Conservation (phyloP, 1,140 invertebrate genomes). For the Solen grandis region DNA sequence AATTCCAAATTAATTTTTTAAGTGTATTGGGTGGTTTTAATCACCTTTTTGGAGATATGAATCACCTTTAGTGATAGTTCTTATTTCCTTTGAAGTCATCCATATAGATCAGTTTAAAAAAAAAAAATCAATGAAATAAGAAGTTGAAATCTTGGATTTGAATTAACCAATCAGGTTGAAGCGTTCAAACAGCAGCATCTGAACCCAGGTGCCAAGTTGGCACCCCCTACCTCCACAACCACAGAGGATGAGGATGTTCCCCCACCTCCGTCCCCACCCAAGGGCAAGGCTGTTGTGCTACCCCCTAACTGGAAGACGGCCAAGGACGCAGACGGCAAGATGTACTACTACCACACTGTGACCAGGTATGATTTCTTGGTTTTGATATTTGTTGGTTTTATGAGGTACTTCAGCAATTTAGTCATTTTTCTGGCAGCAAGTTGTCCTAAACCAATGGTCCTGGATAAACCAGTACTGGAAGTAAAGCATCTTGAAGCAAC, state of each 20-base stretch:
- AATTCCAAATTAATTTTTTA: too few species aligned
- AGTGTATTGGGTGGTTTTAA: too few species aligned
- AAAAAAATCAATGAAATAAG: too few species aligned
- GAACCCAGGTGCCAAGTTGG: constrained; percentile 51
- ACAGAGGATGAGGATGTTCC: constrained; percentile 71
- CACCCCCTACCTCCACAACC: constrained; percentile 22
- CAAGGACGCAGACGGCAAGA: constrained; percentile 89
- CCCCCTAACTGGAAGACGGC: constrained; percentile 94
- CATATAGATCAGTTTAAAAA: too few species aligned
- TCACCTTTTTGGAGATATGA: too few species aligned
- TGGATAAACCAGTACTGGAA: too few species aligned
- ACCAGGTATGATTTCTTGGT: constrained; percentile 84
- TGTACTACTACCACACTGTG: constrained; percentile 95
- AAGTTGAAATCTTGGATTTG: too few species aligned
- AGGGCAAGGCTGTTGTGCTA: constrained; percentile 84
- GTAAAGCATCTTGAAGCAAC: too few species aligned
- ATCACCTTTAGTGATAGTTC: too few species aligned
- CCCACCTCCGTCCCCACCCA: constrained; percentile 81
- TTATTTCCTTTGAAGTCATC: too few species aligned
- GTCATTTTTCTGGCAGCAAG: too few species aligned
- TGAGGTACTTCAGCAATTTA: not conserved
- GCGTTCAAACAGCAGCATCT: constrained; percentile 62
- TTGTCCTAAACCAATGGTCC: too few species aligned
- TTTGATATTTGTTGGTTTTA: not conserved
- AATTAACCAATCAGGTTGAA: constrained; percentile 32